Conservation (phyloP, 2,888 invertebrate genomes). For the Ceriagrion tenellum region DNA sequence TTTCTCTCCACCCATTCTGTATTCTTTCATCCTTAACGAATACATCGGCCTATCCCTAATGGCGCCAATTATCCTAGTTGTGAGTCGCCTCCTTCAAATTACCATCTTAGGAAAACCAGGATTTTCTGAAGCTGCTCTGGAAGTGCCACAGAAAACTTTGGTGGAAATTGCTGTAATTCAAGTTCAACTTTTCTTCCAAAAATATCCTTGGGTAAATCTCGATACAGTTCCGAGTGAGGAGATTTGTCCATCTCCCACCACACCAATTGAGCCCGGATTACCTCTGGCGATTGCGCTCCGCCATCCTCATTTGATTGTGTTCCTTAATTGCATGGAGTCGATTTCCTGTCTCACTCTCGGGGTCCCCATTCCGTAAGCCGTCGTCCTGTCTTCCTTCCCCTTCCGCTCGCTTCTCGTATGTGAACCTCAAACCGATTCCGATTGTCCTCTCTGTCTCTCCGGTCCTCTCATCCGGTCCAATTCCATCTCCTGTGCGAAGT, state of each 20-base stretch:
- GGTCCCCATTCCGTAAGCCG: neutral
- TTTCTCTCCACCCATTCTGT: too few relatives aligned
- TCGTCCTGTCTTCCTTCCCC: neutral
- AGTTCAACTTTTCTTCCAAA: neutral
- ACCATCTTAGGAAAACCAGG: too few relatives aligned
- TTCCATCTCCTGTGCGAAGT: neutral
- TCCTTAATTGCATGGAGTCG: neutral
- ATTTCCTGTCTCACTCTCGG: neutral
- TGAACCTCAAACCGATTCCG: neutral
- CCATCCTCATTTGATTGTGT: neutral
- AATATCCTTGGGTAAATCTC: too few relatives aligned
- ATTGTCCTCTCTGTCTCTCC: neutral
- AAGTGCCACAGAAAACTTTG: neutral
- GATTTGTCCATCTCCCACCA: neutral
- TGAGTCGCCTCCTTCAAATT: too few relatives aligned
- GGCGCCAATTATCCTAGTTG: too few relatives aligned
- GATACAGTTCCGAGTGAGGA: too few relatives aligned
- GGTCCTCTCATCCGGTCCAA: conserved; percentile 21
- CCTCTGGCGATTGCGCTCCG: neutral
- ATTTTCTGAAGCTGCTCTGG: neutral
- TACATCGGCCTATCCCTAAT: too few relatives aligned
- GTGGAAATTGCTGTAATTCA: neutral
- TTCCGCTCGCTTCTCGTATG: neutral
- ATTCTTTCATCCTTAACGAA: too few relatives aligned
- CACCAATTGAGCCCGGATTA: neutral